Base-by-base conservation (phyloP, 1,140 invertebrate genomes). In the Phthorimaea operculella region DNA sequence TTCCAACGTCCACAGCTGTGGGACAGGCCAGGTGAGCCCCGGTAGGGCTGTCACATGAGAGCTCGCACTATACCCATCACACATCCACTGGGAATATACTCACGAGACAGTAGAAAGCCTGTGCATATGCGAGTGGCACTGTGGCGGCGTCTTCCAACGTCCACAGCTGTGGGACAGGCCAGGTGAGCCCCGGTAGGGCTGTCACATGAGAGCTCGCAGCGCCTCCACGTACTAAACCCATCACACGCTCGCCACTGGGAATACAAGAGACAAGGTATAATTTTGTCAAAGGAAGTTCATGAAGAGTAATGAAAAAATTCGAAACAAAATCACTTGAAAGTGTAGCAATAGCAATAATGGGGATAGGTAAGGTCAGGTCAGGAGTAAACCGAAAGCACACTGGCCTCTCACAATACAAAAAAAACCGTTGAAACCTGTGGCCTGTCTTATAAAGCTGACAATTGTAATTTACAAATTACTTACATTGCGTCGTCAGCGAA, bases 111-210 rank as follows among this genome's bases (percentile, higher is more conserved):
- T 89, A 70, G 48, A 68, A 61, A 1, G 66, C 68, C 0, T 59
- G 57, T 4, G 57, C 55, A 53, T 73, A 73, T 0, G 70, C 62
- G n/a, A 73, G 44, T 7, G 93, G 93, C 1, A 94, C 87, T 0
- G 92, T 93, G 1, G 92, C 90, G 10, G 93, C 93, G 17, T 94
- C 90, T 63, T 91, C 90, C 7, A 94, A 66, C 0, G 81, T 87
- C 93, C 93, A 94, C n/a, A 83, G 57, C 0, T 89, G 81, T 0
- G 93, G 93, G 6, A 95, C 80, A 0, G 88, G 67, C 92, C 92
- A 94, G 7, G 88, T 34, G 12, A 92, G 49, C 9, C 64, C 58
- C 0, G 71, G 58, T 1, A 21, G 16, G 11, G 58, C 62, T 5
- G 28, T 16, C 11, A 71, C 57, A 9, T 17, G 18, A 8, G 39